Percentiles rank a stretch among this genome's conserved stretches.
These are phyloP conservation scores for Conomelus anceps DNA, from an alignment of 2,888 invertebrate species.

Conservation along the genomic window DNA sequence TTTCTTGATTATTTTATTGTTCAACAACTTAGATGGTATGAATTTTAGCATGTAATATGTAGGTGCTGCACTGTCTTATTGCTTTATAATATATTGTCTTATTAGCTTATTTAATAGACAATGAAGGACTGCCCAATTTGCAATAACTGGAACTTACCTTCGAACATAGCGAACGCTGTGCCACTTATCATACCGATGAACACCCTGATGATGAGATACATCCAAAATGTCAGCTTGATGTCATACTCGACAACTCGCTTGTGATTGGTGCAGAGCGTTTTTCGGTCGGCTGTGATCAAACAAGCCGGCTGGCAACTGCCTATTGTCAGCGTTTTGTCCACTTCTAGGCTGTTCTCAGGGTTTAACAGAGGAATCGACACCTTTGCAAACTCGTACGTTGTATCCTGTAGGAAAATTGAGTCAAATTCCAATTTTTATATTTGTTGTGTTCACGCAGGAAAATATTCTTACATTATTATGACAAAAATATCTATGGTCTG, in stretches of 20 bases:
- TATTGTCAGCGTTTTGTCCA: constrained; percentile 37
- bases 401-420: neutral
- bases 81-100: too few species aligned
- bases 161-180: constrained; percentile 72
- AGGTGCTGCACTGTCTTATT: too few species aligned
- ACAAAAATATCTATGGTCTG: too few species aligned
- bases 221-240: constrained; percentile 62
- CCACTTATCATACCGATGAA: constrained; percentile 60
- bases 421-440: neutral
- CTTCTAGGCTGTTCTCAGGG: constrained; percentile 31
- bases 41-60: too few species aligned
- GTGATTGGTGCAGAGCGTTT: constrained; percentile 53
- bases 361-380: constrained; percentile 31
- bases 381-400: neutral
- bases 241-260: constrained; percentile 55
- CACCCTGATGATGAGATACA: constrained; percentile 57
- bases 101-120: too few species aligned
- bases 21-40: too few species aligned
- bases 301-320: constrained; percentile 53
- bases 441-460: neutral
- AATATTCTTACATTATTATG: too few species aligned
- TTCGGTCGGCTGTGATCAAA: constrained; percentile 51
- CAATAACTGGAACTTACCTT: constrained; percentile 41
- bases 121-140: neutral
- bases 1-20: too few species aligned